Conservation (phyloP, 2,797 vertebrate species). For the Trichosurus vulpecula region DNA sequence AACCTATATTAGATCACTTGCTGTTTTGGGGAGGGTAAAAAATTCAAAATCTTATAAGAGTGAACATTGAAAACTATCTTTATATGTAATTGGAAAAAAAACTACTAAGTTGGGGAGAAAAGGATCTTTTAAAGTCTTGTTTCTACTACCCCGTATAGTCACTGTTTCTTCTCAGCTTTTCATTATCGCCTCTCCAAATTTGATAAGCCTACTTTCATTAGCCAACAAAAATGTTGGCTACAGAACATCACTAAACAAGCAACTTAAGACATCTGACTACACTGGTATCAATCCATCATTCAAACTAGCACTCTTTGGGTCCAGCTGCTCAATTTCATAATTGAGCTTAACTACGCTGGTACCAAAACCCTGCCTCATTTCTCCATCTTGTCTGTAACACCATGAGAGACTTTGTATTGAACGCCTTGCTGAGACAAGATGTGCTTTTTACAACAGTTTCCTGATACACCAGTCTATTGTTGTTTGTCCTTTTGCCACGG, state of each 20-base stretch:
- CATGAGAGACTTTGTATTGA: neutral
- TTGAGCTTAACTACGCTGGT: neutral
- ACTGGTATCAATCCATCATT: neutral
- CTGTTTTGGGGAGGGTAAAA: too few relatives aligned
- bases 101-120: too few relatives aligned
- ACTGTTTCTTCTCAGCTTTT: neutral
- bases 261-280: neutral
- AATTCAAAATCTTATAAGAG: too few relatives aligned
- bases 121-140: neutral
- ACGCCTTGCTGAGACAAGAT: neutral
- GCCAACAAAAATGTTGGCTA: neutral
- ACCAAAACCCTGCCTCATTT: neutral
- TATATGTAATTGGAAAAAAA: too few relatives aligned
- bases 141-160: neutral
- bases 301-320: neutral
- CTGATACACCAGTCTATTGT: neutral
- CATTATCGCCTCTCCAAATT: neutral
- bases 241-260: neutral
- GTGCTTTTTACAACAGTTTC: neutral
- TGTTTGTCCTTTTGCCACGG: too few relatives aligned
- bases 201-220: neutral
- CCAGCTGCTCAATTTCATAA: neutral
- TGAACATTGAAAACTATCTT: too few relatives aligned
- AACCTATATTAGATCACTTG: too few relatives aligned
- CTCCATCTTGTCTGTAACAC: neutral